These are phyloP conservation scores for Ypsolopha scabrella DNA, from an alignment of 2,888 invertebrate species.

Conservation along the genomic window DNA sequence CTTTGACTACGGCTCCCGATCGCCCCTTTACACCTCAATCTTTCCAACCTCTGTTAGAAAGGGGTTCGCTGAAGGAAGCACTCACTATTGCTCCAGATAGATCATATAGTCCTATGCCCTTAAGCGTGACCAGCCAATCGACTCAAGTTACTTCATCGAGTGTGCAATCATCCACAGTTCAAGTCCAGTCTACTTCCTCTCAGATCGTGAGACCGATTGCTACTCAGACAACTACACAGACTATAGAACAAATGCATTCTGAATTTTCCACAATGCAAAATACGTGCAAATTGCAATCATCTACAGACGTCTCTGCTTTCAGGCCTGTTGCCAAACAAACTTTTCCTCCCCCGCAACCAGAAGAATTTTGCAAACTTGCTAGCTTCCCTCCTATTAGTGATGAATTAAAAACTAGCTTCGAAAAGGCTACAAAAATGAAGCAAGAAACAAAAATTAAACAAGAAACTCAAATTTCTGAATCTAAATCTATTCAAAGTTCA, in stretches of 20 bases:
- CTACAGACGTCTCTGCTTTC: slow-evolving; percentile 54
- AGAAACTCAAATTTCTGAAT: slow-evolving; percentile 35
- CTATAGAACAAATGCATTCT: slow-evolving; percentile 31
- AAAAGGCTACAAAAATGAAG: slow-evolving; percentile 23
- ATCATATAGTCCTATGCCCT: slow-evolving; percentile 68
- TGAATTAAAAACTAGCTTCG: slow-evolving; percentile 42
- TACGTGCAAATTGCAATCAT: slow-evolving; percentile 44
- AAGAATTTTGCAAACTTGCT: slow-evolving; percentile 37
- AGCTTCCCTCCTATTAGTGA: slow-evolving; percentile 48
- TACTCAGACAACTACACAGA: slow-evolving; percentile 36
- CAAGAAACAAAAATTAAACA: slow-evolving; percentile 19
- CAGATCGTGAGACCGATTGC: slow-evolving; percentile 45
- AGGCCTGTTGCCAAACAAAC: slow-evolving; percentile 59
- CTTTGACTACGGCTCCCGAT: slow-evolving; percentile 77
- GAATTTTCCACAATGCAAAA: slow-evolving; percentile 49
- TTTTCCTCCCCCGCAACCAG: slow-evolving; percentile 43
- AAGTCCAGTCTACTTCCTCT: slow-evolving; percentile 26
- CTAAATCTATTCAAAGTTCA: slow-evolving; percentile 32
- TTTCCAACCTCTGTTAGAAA: slow-evolving; percentile 42
- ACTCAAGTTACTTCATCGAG: slow-evolving; percentile 30
- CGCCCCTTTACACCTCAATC: slow-evolving; percentile 72
- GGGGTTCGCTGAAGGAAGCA: slow-evolving; percentile 68
- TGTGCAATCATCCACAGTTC: slow-evolving; percentile 16
- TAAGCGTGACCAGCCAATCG: slow-evolving; percentile 48
- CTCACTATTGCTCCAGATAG: slow-evolving; percentile 74